These are phyloP conservation scores for Enteromius viviparus DNA, from an alignment of 2,797 vertebrate genomes.

Conservation along the genomic window DNA sequence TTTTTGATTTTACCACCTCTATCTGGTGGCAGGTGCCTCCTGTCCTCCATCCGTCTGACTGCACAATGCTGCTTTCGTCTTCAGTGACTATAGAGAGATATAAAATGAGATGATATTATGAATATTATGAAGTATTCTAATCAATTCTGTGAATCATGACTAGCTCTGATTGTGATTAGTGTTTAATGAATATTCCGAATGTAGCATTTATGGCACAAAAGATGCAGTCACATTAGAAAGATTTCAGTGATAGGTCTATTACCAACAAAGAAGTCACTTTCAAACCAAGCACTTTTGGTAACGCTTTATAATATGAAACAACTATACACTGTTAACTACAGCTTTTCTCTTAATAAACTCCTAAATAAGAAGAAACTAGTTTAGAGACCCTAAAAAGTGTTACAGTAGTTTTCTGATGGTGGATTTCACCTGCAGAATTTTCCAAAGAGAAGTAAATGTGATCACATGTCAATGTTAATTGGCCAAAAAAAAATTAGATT, in stretches of 20 bases:
- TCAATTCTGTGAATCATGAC: neutral
- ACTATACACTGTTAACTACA: too few relatives aligned
- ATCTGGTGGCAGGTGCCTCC: constrained; percentile 41
- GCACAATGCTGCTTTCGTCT: constrained; percentile 26
- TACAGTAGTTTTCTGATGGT: neutral
- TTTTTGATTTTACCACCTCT: constrained; percentile 43
- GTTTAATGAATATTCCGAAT: neutral
- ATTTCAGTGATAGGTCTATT: neutral
- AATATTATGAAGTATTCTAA: neutral
- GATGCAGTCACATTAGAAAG: neutral
- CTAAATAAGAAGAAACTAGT: too few relatives aligned
- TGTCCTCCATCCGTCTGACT: constrained; percentile 57
- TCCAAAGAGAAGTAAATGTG: neutral
- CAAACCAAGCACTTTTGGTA: neutral
- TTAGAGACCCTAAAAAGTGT: too few relatives aligned
- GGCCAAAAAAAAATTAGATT: neutral
- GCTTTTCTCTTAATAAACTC: too few relatives aligned
- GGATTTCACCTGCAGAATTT: neutral
- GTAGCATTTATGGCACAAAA: neutral
- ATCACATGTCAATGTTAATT: neutral
- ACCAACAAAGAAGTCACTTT: neutral
- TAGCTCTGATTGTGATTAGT: neutral
- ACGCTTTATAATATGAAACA: too few relatives aligned
- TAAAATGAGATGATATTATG: neutral
- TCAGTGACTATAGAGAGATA: constrained; percentile 28